phyloP scores from a whole-genome alignment of 2,888 invertebrate species.

The Dysmachus trigonus region DNA sequence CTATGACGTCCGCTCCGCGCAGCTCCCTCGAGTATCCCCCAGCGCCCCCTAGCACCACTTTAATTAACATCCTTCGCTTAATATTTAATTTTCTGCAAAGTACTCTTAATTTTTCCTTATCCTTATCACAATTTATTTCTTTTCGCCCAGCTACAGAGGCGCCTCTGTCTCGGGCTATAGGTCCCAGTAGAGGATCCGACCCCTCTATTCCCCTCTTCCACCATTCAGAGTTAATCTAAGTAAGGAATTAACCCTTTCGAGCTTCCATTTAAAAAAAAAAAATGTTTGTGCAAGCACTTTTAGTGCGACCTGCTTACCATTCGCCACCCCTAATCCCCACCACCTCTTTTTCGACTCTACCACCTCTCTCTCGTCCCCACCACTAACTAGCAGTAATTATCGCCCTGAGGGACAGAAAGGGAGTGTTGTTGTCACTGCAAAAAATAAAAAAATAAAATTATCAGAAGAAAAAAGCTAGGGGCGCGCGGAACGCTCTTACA shows the following conservation, averaged over 20 bases:
- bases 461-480: neutral
- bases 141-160: neutral
- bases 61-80: constrained; percentile 34
- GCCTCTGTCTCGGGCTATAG: neutral
- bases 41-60: neutral
- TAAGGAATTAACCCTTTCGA: constrained; percentile 36
- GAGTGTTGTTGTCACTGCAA: constrained; percentile 5
- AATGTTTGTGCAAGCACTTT: constrained; percentile 37
- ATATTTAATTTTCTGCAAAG: constrained; percentile 40
- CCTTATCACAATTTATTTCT: constrained; percentile 26
- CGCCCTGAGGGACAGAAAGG: constrained; percentile 4
- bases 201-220: neutral
- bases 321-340: too few species aligned
- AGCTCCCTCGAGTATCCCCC: neutral
- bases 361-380: neutral
- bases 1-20: too few species aligned
- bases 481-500: neutral
- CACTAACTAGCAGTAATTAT: constrained; percentile 25
- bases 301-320: neutral
- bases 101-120: constrained; percentile 36
- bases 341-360: neutral
- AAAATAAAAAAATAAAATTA: neutral
- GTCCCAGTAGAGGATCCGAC: neutral
- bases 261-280: constrained; percentile 22
- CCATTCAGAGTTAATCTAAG: constrained; percentile 1